phyloP scores from a whole-genome alignment of 2,888 invertebrate genomes.

The Clepsis dumicolana region DNA sequence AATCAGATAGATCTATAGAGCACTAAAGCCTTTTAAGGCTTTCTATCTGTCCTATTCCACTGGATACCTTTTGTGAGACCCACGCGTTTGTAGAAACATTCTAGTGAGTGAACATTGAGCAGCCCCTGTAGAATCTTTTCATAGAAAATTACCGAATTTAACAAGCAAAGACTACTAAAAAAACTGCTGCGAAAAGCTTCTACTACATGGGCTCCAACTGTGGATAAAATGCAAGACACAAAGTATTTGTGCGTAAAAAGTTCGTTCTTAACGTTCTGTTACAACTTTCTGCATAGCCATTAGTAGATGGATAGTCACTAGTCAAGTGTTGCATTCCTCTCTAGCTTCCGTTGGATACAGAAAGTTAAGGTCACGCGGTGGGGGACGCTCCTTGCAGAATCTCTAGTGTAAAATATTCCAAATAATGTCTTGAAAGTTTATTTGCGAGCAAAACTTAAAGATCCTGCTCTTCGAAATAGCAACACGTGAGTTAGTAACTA shows the following conservation, averaged over 20 bases:
- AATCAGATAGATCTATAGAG: conserved; percentile 23
- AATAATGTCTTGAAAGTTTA: too few species aligned
- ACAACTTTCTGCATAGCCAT: background rate
- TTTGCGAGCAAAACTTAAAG: background rate
- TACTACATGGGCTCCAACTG: background rate
- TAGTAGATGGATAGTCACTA: background rate
- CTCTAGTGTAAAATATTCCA: too few species aligned
- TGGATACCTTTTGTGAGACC: background rate
- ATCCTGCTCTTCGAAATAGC: background rate
- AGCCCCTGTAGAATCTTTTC: background rate
- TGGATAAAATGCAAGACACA: background rate
- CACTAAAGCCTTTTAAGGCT: conserved; percentile 9
- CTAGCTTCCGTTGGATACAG: background rate
- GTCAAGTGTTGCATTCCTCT: background rate
- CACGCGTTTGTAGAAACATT: background rate
- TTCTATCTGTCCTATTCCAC: background rate
- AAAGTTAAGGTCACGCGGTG: background rate
- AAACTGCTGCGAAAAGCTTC: too few species aligned
- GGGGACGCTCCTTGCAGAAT: background rate
- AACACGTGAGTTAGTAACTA: background rate
- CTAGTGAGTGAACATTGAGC: background rate
- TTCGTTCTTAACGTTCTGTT: background rate
- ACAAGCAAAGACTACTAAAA: too few species aligned
- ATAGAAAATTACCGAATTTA: background rate
- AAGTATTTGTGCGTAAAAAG: too few species aligned